phyloP scores from a whole-genome alignment of 37 sponge, comb jelly and placozoan species.

The Cladorhizidae sp. region DNA sequence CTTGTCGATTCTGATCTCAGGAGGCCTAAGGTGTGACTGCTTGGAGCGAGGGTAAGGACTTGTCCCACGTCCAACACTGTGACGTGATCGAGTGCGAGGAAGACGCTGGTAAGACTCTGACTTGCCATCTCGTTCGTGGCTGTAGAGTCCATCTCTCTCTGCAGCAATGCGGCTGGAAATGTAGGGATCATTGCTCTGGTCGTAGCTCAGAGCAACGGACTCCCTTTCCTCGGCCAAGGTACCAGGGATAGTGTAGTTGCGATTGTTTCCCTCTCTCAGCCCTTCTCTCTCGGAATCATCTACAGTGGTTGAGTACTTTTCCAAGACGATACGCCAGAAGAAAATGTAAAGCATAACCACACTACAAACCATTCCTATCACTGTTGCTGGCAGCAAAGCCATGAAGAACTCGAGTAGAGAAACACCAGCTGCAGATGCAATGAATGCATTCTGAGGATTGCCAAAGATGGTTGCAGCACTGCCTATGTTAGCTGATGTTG shows the following conservation, averaged over 20 bases:
- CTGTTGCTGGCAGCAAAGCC: conserved; percentile 69
- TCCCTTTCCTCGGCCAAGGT: conserved; percentile 65
- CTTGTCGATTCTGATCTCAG: conserved; percentile 46
- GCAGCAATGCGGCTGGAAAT: conserved; percentile 50
- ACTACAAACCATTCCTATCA: conserved; percentile 54
- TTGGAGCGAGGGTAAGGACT: conserved; percentile 45
- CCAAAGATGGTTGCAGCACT: conserved; percentile 91
- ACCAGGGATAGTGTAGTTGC: conserved; percentile 19
- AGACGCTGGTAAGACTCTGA: conserved; percentile 33
- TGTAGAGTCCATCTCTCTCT: conserved; percentile 54
- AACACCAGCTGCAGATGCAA: conserved; percentile 69
- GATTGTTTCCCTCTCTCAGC: conserved; percentile 1
- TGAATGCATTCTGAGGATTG: conserved; percentile 92
- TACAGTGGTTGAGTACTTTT: conserved; percentile 11
- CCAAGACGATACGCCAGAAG: conserved; percentile 43
- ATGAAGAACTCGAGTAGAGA: conserved; percentile 67
- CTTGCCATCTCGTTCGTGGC: not conserved
- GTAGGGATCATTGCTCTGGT: conserved; percentile 65
- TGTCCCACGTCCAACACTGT: conserved; percentile 17
- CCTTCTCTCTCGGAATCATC: conserved; percentile 14
- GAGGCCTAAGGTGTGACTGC: conserved; percentile 28
- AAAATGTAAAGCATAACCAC: conserved; percentile 66
- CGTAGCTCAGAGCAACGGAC: conserved; percentile 63
- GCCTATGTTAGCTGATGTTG: conserved; percentile 87
- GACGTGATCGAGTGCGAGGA: not conserved